These are phyloP conservation scores for Steinernema khuongi DNA, from an alignment of 1,140 invertebrate genomes.

Conservation along the genomic window DNA sequence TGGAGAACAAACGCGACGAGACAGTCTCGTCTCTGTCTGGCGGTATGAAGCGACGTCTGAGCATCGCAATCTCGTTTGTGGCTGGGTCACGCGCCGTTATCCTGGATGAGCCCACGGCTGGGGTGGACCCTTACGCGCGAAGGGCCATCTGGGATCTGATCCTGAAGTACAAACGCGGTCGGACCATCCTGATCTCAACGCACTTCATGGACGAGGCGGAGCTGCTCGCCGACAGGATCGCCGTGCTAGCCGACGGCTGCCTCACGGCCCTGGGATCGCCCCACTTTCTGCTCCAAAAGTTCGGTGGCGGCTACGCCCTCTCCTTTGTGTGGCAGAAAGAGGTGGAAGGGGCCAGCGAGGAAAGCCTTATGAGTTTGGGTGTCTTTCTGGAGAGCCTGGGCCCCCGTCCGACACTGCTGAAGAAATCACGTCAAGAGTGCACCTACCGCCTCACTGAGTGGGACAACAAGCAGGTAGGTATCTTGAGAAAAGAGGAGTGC, in stretches of 20 bases:
- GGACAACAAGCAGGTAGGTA: no score
- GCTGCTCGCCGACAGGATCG: conserved; percentile 62
- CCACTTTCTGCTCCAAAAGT: conserved; percentile 65
- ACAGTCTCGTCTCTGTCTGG: conserved; percentile 65
- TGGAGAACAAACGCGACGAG: conserved; percentile 63
- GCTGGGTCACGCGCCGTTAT: conserved; percentile 67
- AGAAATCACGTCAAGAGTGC: no score
- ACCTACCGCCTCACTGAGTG: no score
- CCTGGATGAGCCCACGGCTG: conserved; percentile 86
- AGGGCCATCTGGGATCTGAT: conserved; percentile 63
- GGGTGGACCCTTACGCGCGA: conserved; percentile 86
- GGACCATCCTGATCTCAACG: conserved; percentile 62
- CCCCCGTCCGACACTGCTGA: no score
- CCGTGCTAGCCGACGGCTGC: conserved; percentile 66
- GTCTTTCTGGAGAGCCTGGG: no score
- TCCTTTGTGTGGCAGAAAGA: no score
- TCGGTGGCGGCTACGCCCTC: background rate
- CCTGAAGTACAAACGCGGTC: conserved; percentile 63
- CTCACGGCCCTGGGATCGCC: conserved; percentile 66
- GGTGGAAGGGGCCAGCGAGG: no score
- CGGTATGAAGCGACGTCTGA: conserved; percentile 78
- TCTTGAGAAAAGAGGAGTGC: no score
- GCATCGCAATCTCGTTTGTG: conserved; percentile 71
- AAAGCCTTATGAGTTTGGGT: no score
- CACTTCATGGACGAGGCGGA: conserved; percentile 64